A percentile compares a stretch with the other conserved stretches of the same genome.
Conservation (phyloP, 2,113 vertebrate genomes). For the Astatoreochromis straeleni region DNA sequence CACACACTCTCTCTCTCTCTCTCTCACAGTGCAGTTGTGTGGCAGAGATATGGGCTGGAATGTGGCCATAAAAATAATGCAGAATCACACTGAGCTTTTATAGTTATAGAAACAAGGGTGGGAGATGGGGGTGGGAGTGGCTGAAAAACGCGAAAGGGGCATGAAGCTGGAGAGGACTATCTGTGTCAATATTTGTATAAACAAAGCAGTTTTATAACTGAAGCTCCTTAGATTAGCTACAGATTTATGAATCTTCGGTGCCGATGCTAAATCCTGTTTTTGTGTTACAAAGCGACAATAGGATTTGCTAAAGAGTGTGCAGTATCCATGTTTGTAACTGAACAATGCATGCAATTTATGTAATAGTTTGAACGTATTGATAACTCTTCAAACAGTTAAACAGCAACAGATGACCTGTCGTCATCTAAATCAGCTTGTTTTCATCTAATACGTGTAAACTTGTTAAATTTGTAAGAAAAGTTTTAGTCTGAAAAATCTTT, state of each 20-base stretch:
- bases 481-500: not conserved
- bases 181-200: not conserved
- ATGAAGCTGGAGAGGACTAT: not conserved
- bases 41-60: not conserved
- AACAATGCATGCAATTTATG: not conserved
- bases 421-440: not conserved
- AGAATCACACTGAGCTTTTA: not conserved
- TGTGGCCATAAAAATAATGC: not conserved
- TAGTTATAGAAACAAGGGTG: not conserved
- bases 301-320: not conserved
- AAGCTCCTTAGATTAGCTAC: not conserved
- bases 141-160: rapidly evolving
- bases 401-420: not conserved
- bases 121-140: not conserved
- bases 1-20: too few relatives aligned
- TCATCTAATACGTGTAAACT: not conserved
- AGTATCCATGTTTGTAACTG: not conserved
- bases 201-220: not conserved
- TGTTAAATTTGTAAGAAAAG: not conserved
- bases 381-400: not conserved
- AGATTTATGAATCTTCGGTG: not conserved
- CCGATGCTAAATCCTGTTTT: not conserved
- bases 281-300: not conserved
- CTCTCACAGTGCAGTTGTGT: not conserved
- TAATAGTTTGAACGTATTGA: not conserved